A percentile compares a stretch with the other conserved stretches of the same genome.
These are phyloP conservation scores for Columba guinea DNA, from an alignment of 2,797 vertebrate genomes.

Conservation along the genomic window DNA sequence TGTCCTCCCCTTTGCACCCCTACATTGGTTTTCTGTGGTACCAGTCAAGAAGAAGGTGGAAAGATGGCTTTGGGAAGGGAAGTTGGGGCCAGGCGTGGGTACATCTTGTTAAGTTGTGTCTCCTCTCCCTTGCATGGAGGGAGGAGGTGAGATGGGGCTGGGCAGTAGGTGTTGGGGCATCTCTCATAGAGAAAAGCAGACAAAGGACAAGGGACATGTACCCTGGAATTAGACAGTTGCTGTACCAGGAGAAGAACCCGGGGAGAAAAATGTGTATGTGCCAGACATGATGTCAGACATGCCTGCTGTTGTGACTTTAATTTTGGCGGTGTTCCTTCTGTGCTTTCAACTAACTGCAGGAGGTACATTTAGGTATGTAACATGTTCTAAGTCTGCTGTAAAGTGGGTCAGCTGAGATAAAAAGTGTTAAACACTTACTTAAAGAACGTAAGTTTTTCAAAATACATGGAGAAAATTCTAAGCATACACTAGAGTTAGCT, in stretches of 20 bases:
- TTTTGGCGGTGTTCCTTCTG: background rate
- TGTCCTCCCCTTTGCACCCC: background rate
- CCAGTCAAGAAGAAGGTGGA: background rate
- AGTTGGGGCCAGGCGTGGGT: rapidly evolving
- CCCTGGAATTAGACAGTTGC: background rate
- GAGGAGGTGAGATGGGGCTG: background rate
- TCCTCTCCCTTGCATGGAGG: background rate
- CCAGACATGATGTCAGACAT: background rate
- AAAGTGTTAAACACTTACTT: background rate
- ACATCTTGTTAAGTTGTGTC: background rate
- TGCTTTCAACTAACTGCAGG: background rate
- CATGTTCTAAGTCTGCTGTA: background rate
- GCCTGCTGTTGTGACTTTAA: background rate
- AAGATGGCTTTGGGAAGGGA: background rate
- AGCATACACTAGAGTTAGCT: background rate
- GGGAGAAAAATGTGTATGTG: background rate
- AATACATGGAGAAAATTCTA: background rate
- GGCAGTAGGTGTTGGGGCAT: background rate
- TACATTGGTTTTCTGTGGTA: background rate
- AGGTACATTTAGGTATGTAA: background rate
- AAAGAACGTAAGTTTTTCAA: background rate
- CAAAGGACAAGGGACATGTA: background rate
- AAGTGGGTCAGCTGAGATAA: background rate
- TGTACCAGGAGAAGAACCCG: background rate
- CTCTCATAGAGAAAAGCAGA: background rate